Evolutionary conservation across 2,113 vertebrate species (phyloP), one percentile per base, ranked within the genome.

Genomic region (Leptocoma aspasia): DNA sequence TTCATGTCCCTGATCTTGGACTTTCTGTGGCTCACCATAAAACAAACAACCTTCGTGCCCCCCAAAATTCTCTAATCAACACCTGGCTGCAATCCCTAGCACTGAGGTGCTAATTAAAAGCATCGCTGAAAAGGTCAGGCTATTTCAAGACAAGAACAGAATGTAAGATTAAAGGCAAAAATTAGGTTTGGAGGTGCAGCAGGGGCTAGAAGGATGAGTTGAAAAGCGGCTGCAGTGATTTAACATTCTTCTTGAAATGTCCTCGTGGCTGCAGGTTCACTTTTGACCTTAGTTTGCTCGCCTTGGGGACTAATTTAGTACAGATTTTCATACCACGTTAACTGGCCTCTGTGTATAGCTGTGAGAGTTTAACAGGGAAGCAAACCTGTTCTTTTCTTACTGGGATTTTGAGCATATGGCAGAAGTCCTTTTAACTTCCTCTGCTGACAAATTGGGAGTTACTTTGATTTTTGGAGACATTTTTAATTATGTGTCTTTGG

Each of bases 301-400:
- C 89, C 87, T 69, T 81, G 66, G 92, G 95, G 87, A 95, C 93
- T 97, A 96, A 96, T 93, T 96, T 90, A 78, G 41, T 75, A 61
- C 28, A 52, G 33, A 42, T 89, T 89, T 93, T 78, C 80, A 45
- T 92, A 53, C 28, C 78, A 56, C 12, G 13, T 70, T 79, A 86
- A 78, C 41, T 82, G 57, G 37, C n/a, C 83, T 69, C 68, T 33
- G 30, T 17, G 56, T 82, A 28, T 57, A 95, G 33, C 50, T 53
- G 30, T 70, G 72, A 90, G 82, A 95, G 63, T 90, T 82, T 54
- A 63, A 76, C 47, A 64, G 82, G 84, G 78, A 89, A 64, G 60
- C 76, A 73, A 77, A 75, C 90, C 78, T 76, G 13, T 77, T 91
- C 73, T 61, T 17, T 79, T 76, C 45, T 76, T 71, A 22, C 45